These are phyloP conservation scores for Hypercompe scribonia DNA, from an alignment of 2,888 invertebrate genomes.

Conservation along the genomic window DNA sequence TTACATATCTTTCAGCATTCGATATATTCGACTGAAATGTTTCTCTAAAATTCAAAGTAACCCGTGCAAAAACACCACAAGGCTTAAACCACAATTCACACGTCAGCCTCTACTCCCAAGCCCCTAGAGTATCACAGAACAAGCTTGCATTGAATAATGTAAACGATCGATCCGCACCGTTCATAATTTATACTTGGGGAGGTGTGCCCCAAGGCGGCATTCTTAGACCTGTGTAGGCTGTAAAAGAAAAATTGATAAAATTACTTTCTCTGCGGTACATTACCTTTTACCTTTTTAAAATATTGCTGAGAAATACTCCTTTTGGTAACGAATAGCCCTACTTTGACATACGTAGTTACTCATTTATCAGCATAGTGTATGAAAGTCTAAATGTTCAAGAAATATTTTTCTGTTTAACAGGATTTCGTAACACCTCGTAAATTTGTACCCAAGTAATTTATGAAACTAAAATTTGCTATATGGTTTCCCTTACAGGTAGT, in stretches of 20 bases:
- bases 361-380: not conserved
- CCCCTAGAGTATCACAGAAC: slow-evolving; percentile 19
- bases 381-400: not conserved
- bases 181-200: slow-evolving; percentile 44
- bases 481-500: no score
- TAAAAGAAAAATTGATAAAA: slow-evolving; percentile 23
- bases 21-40: slow-evolving; percentile 29
- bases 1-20: not conserved
- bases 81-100: slow-evolving; percentile 25
- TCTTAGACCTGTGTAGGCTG: slow-evolving; percentile 27
- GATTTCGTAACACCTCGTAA: not conserved
- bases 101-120: slow-evolving; percentile 14
- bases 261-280: slow-evolving; percentile 14
- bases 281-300: not conserved
- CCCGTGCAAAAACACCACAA: slow-evolving; percentile 10
- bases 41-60: slow-evolving; percentile 3
- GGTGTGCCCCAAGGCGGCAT: slow-evolving; percentile 31
- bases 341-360: not conserved
- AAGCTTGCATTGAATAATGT: slow-evolving; percentile 34
- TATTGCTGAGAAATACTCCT: not conserved
- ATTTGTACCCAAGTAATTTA: not conserved
- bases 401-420: not conserved
- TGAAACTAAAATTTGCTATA: no score
- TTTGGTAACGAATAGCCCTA: not conserved
- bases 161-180: slow-evolving; percentile 36